phyloP scores from a whole-genome alignment of 2,797 vertebrate species.

The Rhabdophis nuchalis region DNA sequence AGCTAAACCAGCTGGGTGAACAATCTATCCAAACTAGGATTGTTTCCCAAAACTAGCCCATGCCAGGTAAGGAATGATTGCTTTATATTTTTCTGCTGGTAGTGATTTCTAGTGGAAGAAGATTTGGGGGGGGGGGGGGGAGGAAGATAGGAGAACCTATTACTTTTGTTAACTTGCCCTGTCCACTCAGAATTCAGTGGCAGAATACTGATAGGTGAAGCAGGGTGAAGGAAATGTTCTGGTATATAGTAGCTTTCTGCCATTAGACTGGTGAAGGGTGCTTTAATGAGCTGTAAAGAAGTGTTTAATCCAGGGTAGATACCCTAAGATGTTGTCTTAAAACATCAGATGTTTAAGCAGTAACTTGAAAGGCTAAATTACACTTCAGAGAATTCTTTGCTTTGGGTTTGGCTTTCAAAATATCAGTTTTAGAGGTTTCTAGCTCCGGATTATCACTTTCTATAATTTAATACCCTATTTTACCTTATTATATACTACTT shows the following conservation, averaged over 20 bases:
- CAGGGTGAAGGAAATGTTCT: neutral
- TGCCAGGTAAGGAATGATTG: neutral
- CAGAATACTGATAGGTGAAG: neutral
- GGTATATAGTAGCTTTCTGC: neutral
- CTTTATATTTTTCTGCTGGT: neutral
- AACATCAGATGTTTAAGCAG: neutral
- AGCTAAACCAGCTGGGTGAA: neutral
- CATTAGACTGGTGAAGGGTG: neutral
- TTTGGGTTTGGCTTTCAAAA: neutral
- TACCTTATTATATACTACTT: too few species aligned
- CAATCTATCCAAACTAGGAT: neutral
- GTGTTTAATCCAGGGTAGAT: neutral
- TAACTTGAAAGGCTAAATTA: neutral
- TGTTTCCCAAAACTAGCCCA: neutral
- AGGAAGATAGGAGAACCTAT: neutral
- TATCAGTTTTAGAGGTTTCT: neutral
- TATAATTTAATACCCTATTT: neutral
- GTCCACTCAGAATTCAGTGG: neutral
- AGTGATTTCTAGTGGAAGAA: neutral
- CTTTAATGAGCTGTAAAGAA: neutral
- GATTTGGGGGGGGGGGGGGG: accelerated
- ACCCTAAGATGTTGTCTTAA: neutral
- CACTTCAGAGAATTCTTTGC: neutral
- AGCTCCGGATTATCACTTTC: neutral
- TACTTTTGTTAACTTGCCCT: neutral